Percentiles rank a stretch among this genome's conserved stretches.
Conservation (phyloP, 1,140 invertebrate genomes). For the fruit fly (Drosophila melanogaster) region DNA sequence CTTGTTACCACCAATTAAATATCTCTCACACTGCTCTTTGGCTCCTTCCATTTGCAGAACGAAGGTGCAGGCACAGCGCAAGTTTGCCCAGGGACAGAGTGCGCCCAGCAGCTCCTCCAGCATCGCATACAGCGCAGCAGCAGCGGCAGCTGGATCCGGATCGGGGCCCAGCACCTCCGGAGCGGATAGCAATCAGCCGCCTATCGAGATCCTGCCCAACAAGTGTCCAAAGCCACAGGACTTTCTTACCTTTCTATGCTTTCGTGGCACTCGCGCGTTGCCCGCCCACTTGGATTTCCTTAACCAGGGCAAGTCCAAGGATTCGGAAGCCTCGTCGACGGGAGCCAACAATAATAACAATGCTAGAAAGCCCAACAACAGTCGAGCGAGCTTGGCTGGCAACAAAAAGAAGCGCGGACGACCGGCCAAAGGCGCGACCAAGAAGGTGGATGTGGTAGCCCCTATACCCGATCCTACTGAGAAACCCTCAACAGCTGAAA, state of each 20-base stretch:
- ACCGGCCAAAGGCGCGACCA: conserved; percentile 49
- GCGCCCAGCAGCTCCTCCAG: conserved; percentile 82
- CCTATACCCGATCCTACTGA: background rate
- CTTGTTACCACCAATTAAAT: conserved; percentile 53
- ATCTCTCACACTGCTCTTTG: conserved; percentile 27
- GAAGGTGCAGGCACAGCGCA: conserved; percentile 94
- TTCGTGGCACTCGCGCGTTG: conserved; percentile 91
- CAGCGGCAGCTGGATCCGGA: conserved; percentile 46
- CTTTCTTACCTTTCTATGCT: conserved; percentile 95
- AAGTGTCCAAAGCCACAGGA: conserved; percentile 94
- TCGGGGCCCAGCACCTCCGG: conserved; percentile 84
- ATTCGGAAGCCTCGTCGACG: conserved; percentile 38
- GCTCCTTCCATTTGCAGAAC: conserved; percentile 85
- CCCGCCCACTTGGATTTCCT: conserved; percentile 91
- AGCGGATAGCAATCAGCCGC: conserved; percentile 84
- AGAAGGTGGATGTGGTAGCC: conserved; percentile 8
- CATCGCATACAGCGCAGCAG: conserved; percentile 43
- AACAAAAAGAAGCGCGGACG: conserved; percentile 71
- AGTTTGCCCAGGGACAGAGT: conserved; percentile 93
- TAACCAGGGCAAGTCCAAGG: conserved; percentile 85
- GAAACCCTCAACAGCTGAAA: conserved; percentile 14
- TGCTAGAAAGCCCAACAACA: conserved; percentile 42
- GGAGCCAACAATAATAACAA: conserved; percentile 45
- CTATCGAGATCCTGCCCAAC: conserved; percentile 87
- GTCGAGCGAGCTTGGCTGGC: conserved; percentile 14